These are phyloP conservation scores for Agriotes lineatus DNA, from an alignment of 2,888 invertebrate genomes.

Conservation along the genomic window DNA sequence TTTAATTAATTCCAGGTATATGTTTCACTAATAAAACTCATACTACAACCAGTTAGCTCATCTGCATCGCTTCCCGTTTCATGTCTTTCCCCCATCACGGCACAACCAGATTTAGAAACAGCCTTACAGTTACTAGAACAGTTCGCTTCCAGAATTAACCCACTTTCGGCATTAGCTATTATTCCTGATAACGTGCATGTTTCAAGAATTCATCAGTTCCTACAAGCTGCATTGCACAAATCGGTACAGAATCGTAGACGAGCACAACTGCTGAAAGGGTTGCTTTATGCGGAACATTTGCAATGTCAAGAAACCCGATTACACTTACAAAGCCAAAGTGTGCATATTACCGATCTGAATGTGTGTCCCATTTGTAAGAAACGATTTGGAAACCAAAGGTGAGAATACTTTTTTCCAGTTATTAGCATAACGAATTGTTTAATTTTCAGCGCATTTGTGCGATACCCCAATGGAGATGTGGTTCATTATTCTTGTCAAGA, in stretches of 20 bases:
- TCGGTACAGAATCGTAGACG: conserved; percentile 81
- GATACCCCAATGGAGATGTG: conserved; percentile 91
- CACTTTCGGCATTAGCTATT: conserved; percentile 81
- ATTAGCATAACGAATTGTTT: too few species aligned
- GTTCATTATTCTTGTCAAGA: conserved; percentile 93
- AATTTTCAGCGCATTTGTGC: conserved; percentile 88
- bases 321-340: conserved; percentile 84
- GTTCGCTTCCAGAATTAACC: conserved; percentile 87
- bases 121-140: conserved; percentile 86
- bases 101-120: conserved; percentile 81
- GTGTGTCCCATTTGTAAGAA: conserved; percentile 94
- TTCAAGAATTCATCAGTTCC: conserved; percentile 73
- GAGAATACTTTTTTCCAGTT: not conserved
- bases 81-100: conserved; percentile 71
- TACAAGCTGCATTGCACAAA: conserved; percentile 73
- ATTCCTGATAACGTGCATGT: conserved; percentile 87
- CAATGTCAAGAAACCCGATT: conserved; percentile 87
- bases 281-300: conserved; percentile 87
- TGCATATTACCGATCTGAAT: conserved; percentile 87
- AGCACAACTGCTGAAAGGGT: conserved; percentile 83
- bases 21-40: conserved; percentile 61
- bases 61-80: conserved; percentile 57
- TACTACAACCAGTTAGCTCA: conserved; percentile 61
- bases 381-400: conserved; percentile 92
- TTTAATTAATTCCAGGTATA: too few species aligned